Percentiles rank a stretch among this genome's conserved stretches.
phyloP scores from a whole-genome alignment of 2,888 invertebrate genomes.

The Agrenia bidenticulata region DNA sequence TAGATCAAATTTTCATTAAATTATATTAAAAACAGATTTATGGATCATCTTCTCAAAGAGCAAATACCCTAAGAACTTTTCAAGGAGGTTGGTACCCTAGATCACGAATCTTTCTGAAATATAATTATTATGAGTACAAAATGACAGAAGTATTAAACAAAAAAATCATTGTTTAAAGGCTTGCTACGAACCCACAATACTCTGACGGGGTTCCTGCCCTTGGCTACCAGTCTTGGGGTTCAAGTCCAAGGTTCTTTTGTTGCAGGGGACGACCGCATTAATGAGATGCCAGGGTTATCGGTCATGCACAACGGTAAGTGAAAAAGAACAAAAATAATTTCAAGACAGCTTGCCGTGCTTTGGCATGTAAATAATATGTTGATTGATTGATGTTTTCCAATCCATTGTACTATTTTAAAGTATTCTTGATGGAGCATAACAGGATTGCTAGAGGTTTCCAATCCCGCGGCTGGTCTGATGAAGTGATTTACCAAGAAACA shows the following conservation, averaged over 20 bases:
- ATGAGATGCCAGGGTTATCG: constrained; percentile 47
- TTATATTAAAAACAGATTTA: too few relatives aligned
- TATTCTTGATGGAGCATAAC: background rate
- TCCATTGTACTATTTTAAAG: background rate
- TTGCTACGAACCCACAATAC: constrained; percentile 28
- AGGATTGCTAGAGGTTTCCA: constrained; percentile 34
- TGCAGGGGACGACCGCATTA: constrained; percentile 47
- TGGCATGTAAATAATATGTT: background rate
- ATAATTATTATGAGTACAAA: background rate
- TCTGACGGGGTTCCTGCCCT: constrained; percentile 38
- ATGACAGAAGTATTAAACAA: background rate
- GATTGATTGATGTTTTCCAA: background rate
- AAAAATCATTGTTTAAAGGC: too few relatives aligned
- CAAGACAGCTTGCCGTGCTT: too few relatives aligned
- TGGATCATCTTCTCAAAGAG: background rate
- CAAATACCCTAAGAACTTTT: background rate
- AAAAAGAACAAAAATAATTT: background rate
- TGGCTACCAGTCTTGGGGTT: constrained; percentile 36
- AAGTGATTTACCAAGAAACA: constrained; percentile 27
- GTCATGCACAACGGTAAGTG: constrained; percentile 43
- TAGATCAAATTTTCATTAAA: constrained; percentile 30
- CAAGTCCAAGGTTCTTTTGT: constrained; percentile 41
- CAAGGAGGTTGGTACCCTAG: background rate
- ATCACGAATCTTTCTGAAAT: too few relatives aligned
- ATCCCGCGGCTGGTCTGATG: constrained; percentile 21